Evolutionary conservation across 2,888 invertebrate genomes (phyloP).

Genomic region (Frankliniella fusca): DNA sequence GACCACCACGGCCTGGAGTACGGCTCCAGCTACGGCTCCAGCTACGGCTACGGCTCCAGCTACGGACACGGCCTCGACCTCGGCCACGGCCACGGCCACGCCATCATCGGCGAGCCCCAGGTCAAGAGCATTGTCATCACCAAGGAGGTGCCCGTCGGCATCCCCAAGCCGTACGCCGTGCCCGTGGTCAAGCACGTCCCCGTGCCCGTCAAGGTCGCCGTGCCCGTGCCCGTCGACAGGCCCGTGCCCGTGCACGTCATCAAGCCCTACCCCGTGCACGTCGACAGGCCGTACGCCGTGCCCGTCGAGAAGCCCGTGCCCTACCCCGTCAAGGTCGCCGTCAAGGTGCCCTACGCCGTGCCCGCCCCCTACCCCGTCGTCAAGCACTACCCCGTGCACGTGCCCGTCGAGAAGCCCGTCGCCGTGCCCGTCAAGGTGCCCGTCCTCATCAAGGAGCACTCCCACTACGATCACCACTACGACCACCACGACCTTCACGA

Average conservation of each 20-base stretch:
- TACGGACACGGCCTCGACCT: conserved; percentile 36
- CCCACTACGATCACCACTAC: neutral
- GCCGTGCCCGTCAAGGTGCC: conserved; percentile 71
- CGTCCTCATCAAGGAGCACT: conserved; percentile 46
- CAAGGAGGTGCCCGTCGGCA: conserved; percentile 67
- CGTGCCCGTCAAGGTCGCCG: conserved; percentile 59
- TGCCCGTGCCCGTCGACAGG: conserved; percentile 49
- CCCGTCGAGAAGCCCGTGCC: conserved; percentile 43
- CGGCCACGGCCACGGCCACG: conserved; percentile 52
- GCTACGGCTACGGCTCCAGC: conserved; percentile 47
- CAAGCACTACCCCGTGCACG: conserved; percentile 44
- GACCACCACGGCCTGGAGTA: conserved; percentile 10
- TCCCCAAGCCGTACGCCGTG: conserved; percentile 55
- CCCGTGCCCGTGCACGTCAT: conserved; percentile 61
- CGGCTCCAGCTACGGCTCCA: conserved; percentile 36
- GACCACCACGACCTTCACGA: conserved; percentile 22
- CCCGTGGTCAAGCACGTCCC: conserved; percentile 52
- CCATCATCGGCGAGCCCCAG: conserved; percentile 21
- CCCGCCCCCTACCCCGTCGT: conserved; percentile 49
- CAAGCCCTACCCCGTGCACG: conserved; percentile 70
- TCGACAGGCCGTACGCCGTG: conserved; percentile 70
- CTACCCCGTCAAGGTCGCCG: conserved; percentile 39
- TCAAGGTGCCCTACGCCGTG: conserved; percentile 64
- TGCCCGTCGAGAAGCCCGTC: conserved; percentile 59
- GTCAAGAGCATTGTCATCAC: conserved; percentile 69